Conservation (phyloP, 2,113 vertebrate species). For the Coptodon bakossiorum region DNA sequence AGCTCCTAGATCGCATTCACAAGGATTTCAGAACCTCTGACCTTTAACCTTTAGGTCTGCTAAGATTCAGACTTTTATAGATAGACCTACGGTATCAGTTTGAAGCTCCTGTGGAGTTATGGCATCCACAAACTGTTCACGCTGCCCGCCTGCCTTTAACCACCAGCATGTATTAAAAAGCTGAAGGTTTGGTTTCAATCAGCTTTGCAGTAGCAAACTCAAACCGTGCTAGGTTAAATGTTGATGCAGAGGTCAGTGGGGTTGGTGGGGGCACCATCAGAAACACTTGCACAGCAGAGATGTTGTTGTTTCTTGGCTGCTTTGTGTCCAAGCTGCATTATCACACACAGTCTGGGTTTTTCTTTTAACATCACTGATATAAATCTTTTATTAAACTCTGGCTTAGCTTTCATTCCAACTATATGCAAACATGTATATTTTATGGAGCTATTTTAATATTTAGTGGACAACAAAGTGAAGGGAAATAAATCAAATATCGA, state of each 20-base stretch:
- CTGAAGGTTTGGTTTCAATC: neutral
- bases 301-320: neutral
- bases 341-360: neutral
- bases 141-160: neutral
- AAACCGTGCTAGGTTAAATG: neutral
- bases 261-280: neutral
- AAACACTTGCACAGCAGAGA: neutral
- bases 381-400: neutral
- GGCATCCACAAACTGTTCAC: neutral
- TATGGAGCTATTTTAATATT: neutral
- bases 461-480: neutral
- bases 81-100: neutral
- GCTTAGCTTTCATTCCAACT: neutral
- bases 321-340: neutral
- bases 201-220: neutral
- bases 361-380: neutral
- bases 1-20: neutral
- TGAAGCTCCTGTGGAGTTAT: neutral
- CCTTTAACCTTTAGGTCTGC: neutral
- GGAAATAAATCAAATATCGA: neutral
- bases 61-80: neutral
- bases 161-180: neutral
- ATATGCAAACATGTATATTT: neutral
- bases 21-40: neutral
- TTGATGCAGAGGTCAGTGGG: neutral